Evolutionary conservation across 2,888 invertebrate genomes (phyloP), one percentile per base, ranked within the genome.

Genomic region (Amiota mariae): DNA sequence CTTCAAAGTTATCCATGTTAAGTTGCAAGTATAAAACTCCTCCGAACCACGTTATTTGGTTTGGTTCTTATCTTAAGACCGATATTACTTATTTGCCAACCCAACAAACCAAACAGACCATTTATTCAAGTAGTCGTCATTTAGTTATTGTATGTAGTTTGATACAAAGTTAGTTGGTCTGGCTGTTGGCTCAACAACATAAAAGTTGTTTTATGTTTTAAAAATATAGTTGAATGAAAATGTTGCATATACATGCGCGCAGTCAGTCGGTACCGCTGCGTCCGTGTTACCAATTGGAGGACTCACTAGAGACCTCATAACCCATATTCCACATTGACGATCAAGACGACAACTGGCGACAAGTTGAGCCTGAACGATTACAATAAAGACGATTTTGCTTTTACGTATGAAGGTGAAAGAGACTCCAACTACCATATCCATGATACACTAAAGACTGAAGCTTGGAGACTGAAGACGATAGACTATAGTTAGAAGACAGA

Each of bases 271-370:
- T 66, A 8, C 9, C 20, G 59, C 36, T 36, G 36, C 18, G 59
- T 18, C 20, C 20, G 59, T 15, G 66, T 48, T 48, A 49, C 48
- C n/a, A 18, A 18, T 66, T 24, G 12, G 12, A n/a, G 36, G 64
- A 13, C 8, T 15, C 18, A 48, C 48, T 48, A 36, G 48, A 48
- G 66, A 48, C 66, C 66, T 66, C 66, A 48, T 66, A 66, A 66
- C 66, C 66, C 66, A 66, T 66, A 66, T 66, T 66, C 66, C 47
- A 66, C 66, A 48, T 63, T 72, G 54, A n/a, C n/a, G 59, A 47
- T 6, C 3, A 36, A 36, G 36, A 36, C 61, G 48, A 57, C 48
- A 47, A 48, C 15, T 61, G 47, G 20, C 11, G 15, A 36, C 36
- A 36, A 36, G 36, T 36, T 36, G 36, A 36, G 36, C 36, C 36